Base-by-base conservation (phyloP, 1,140 invertebrate species). In the Drosophila oshimai region DNA sequence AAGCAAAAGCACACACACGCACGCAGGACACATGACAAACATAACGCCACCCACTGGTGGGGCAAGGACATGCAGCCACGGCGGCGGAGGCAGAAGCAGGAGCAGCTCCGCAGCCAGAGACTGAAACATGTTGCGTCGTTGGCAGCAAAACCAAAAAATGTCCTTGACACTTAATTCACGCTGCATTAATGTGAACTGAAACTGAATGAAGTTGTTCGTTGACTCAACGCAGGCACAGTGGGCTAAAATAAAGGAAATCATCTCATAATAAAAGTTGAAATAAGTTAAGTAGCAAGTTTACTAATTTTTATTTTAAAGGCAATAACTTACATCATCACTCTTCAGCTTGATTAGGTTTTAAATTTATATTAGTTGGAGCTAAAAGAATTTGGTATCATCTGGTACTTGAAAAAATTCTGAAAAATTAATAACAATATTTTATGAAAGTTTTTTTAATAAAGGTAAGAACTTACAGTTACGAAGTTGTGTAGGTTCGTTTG, bases 101-200 rank as follows among this genome's bases (percentile, higher is more conserved):
- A 15, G 24, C 6, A 15, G 41, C 24, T 46, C 45, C 50, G 28
- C 24, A 20, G 31, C 13, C 37, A 53, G 28, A 50, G 64, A 61
- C 78, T 78, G 76, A 80, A 87, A 73, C 83, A 81, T 86, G 76
- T 87, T 86, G 81, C 76, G 50, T 86, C 54, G 76, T 80, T 79
- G 64, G 44, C 79, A 79, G 53, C 79, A 61, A 54, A 86, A 76
- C 77, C 83, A 81, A 87, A 87, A 87, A 87, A 77, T 87, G 81
- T 87, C 81, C 81, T 87, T 87, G 81, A 88, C 81, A 87, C 81
- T 87, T 87, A 87, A 87, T 88, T 87, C 81, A 87, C 81, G 83
- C 83, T 81, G 77, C 83, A 88, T 88, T 87, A 87, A 87, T 87
- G 77, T 62, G 83, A 83, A 81, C 77, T 77, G 81, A 88, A 83